Evolutionary conservation across 2,888 invertebrate genomes (phyloP).

Genomic region (Tenthredo scrophulariae): DNA sequence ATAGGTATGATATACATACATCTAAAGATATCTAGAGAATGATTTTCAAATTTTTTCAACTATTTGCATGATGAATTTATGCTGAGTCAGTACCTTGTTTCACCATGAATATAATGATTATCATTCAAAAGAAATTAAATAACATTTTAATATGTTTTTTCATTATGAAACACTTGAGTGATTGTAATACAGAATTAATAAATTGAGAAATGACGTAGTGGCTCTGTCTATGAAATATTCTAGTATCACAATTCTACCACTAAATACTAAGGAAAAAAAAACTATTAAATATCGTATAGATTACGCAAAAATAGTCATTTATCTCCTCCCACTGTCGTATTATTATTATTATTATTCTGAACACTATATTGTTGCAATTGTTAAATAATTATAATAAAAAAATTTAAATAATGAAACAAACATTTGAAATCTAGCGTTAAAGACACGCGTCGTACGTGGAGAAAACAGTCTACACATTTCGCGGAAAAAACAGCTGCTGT

Average conservation of each 20-base stretch:
- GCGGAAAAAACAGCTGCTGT: conserved; percentile 16
- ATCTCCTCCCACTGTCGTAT: background rate
- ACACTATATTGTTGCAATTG: background rate
- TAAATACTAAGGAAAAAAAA: background rate
- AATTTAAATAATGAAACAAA: background rate
- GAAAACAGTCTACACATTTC: conserved; percentile 33
- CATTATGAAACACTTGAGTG: background rate
- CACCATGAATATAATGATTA: background rate
- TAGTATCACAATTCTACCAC: background rate
- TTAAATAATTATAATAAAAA: background rate
- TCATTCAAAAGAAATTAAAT: background rate
- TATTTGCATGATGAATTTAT: background rate
- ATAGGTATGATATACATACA: background rate
- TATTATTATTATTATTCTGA: background rate
- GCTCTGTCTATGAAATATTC: background rate
- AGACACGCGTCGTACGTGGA: conserved; percentile 6
- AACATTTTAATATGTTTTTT: background rate
- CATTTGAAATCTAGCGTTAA: conserved; percentile 37
- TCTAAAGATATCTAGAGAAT: background rate
- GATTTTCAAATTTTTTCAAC: background rate
- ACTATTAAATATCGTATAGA: background rate
- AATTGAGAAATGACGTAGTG: background rate
- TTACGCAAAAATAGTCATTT: background rate
- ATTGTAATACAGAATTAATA: background rate
- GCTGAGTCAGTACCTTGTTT: background rate